Base-by-base conservation (phyloP, 1,140 invertebrate species). In the Babylonia areolata region DNA sequence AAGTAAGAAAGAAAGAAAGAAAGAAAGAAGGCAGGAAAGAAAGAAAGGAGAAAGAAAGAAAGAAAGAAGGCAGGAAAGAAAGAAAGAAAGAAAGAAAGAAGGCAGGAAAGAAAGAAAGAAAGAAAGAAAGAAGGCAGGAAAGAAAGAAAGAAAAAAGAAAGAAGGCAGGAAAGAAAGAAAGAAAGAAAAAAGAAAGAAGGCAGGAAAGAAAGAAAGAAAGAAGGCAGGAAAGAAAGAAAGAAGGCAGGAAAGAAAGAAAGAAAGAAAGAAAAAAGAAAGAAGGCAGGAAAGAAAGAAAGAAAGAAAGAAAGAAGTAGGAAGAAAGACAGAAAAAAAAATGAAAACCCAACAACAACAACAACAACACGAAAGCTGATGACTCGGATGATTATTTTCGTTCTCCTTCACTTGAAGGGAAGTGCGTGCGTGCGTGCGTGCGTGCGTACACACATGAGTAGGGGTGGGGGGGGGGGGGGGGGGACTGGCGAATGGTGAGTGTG, bases 201-300 rank as follows among this genome's bases (percentile, higher is more conserved):
- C 6, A 28, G 28, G 28, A 28, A 75, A 75, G 71, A 75, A 37
- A 75, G 28, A 37, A 28, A 75, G 28, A 28, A 75, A 37, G 35
- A 75, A 37, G 35, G 28, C 6, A 28, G 28, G 28, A 28, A 75
- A 37, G 35, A 75, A 37, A 28, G 28, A 37, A 28, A 75, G 28
- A 28, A 28, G 28, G 28, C 6, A 28, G 28, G 28, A 28, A 75
- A 75, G 71, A 75, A 75, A 28, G 28, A 75, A 28, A 75, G 28
- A 28, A 75, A 75, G 71, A 75, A 75, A 28, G 28, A 75, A 28
- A 75, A 75, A 28, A 75, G 28, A 28, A 75, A 75, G 71, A 75
- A 75, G 71, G 28, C 6, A 28, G 28, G 28, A 28, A 75, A 75
- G 71, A 33, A 51, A 51, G 46, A n/a, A n/a, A n/a, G n/a, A n/a